These are phyloP conservation scores for Caenorhabditis sulstoni DNA, from an alignment of 2,888 invertebrate genomes.

Conservation along the genomic window DNA sequence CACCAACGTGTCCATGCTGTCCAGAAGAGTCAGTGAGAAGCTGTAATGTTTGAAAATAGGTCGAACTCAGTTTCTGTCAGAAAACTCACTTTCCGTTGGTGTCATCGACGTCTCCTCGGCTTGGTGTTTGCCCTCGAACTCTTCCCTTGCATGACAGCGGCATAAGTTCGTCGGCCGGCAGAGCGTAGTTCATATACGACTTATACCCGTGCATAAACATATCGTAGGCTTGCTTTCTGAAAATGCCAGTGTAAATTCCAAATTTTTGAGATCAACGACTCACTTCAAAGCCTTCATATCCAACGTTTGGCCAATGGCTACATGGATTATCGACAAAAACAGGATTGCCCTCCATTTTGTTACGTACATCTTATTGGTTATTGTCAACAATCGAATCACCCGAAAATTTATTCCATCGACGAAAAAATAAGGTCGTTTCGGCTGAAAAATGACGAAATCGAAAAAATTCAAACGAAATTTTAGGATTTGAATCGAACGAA, in stretches of 20 bases:
- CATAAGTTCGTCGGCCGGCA: constrained; percentile 98
- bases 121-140: constrained; percentile 91
- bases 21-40: constrained; percentile 95
- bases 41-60: constrained; percentile 83
- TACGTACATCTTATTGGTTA: too few relatives aligned
- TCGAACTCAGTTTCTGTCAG: neutral
- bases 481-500: neutral
- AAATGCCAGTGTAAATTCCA: constrained; percentile 4
- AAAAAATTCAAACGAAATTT: neutral
- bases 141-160: constrained; percentile 95
- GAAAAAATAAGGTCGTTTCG: neutral
- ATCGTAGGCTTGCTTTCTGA: constrained; percentile 86
- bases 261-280: neutral
- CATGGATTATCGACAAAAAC: neutral
- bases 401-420: neutral
- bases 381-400: too few relatives aligned
- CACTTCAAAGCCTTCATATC: neutral
- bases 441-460: neutral
- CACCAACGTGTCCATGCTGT: constrained; percentile 93
- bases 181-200: constrained; percentile 94
- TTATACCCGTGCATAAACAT: constrained; percentile 98
- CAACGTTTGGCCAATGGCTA: neutral
- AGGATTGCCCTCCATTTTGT: neutral
- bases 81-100: constrained; percentile 93
- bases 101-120: constrained; percentile 96